phyloP scores from a whole-genome alignment of 1,140 invertebrate genomes.

The Hetaerina americana region DNA sequence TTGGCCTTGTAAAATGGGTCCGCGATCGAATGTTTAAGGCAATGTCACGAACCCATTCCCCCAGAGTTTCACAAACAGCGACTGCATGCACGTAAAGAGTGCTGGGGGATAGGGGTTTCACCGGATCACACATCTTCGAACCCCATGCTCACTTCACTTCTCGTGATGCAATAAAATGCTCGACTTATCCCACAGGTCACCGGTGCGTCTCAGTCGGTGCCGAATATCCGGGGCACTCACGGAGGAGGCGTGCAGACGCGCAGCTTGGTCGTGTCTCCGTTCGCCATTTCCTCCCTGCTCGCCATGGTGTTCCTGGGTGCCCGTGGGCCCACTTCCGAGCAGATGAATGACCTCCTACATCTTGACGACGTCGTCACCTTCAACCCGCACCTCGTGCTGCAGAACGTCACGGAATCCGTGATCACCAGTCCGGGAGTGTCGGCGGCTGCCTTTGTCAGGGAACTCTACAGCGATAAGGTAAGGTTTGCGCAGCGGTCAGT shows the following conservation, averaged over 20 bases:
- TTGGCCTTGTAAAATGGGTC: no score
- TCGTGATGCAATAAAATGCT: no score
- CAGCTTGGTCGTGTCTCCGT: constrained; percentile 71
- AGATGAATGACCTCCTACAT: constrained; percentile 75
- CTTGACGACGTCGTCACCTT: constrained; percentile 77
- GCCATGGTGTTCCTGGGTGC: constrained; percentile 82
- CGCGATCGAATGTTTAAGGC: no score
- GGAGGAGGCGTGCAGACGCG: constrained; percentile 54
- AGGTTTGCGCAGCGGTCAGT: no score
- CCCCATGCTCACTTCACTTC: no score
- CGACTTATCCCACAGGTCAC: constrained; percentile 41
- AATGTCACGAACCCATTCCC: no score
- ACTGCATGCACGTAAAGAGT: no score
- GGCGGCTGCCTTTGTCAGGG: constrained; percentile 58
- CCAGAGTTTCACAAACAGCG: no score
- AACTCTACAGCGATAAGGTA: constrained; percentile 58
- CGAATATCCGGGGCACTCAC: constrained; percentile 27
- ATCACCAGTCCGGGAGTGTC: constrained; percentile 48
- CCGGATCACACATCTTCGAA: no score
- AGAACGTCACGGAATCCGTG: constrained; percentile 67
- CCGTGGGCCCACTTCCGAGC: constrained; percentile 68
- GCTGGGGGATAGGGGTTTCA: no score
- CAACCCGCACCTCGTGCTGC: constrained; percentile 71
- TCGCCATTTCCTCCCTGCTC: constrained; percentile 66
- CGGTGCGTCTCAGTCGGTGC: constrained; percentile 12